Percentiles rank a stretch among this genome's conserved stretches.
Conservation (phyloP, 2,888 invertebrate species). For the Sympetrum striolatum region DNA sequence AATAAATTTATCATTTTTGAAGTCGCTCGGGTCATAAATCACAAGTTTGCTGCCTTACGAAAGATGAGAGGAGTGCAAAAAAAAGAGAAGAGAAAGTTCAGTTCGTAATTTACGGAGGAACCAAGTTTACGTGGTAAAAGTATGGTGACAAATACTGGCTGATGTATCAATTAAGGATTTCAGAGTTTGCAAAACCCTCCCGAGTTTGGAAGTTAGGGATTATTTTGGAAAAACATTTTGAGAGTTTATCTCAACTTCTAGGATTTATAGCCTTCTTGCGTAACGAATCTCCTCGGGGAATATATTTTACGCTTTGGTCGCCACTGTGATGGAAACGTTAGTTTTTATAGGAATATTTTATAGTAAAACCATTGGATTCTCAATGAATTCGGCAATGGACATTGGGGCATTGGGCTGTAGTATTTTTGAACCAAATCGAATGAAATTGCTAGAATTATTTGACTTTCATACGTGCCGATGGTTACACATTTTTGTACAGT, state of each 20-base stretch:
- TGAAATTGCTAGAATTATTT: too few species aligned
- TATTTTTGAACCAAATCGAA: too few species aligned
- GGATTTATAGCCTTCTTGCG: background rate
- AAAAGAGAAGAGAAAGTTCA: background rate
- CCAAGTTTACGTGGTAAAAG: background rate
- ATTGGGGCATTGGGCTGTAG: too few species aligned
- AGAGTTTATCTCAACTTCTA: background rate
- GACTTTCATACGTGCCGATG: too few species aligned
- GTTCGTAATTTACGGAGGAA: conserved; percentile 28
- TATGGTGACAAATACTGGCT: conserved; percentile 27
- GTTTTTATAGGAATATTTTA: too few species aligned
- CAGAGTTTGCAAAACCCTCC: background rate
- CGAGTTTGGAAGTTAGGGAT: background rate
- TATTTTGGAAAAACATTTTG: background rate
- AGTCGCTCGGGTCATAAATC: background rate
- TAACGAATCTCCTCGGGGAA: background rate
- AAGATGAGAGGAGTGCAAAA: background rate
- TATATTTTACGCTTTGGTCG: background rate
- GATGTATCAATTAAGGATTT: conserved; percentile 35
- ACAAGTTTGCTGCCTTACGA: background rate
- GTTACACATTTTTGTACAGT: too few species aligned
- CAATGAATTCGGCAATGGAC: too few species aligned
- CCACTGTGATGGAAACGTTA: background rate
- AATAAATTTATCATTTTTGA: conserved; percentile 28
- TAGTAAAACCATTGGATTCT: too few species aligned